Conservation (phyloP, 2,888 invertebrate genomes). For the Choristoneura rosaceana region DNA sequence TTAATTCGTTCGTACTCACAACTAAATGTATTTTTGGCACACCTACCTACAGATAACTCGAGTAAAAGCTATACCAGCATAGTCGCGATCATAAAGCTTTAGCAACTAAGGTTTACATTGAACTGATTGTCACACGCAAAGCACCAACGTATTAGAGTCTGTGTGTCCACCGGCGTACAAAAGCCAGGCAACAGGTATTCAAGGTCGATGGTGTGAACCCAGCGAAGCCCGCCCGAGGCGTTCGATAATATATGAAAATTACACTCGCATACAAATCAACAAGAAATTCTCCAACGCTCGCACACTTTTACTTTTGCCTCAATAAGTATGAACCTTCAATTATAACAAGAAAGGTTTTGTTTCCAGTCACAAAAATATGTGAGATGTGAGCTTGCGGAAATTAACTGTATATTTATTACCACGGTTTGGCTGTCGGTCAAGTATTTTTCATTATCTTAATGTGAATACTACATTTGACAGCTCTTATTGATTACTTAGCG, state of each 20-base stretch:
- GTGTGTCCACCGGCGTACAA: constrained; percentile 1
- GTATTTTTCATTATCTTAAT: constrained; percentile 69
- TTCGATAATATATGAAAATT: constrained; percentile 71
- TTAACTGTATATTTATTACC: constrained; percentile 60
- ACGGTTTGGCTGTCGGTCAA: constrained; percentile 68
- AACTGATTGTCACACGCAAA: not conserved
- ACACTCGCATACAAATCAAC: constrained; percentile 41
- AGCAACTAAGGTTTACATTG: not conserved
- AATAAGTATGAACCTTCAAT: constrained; percentile 15
- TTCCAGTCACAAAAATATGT: not conserved
- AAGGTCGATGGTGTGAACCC: constrained; percentile 19
- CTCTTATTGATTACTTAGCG: constrained; percentile 49
- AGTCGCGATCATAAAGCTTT: not conserved
- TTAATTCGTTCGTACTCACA: too few species aligned
- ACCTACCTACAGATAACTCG: not conserved
- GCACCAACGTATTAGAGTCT: not conserved
- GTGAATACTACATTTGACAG: constrained; percentile 52
- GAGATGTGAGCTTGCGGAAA: constrained; percentile 43
- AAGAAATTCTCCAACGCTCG: constrained; percentile 20
- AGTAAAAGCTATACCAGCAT: not conserved
- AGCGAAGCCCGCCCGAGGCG: constrained; percentile 38
- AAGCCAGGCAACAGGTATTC: constrained; percentile 22
- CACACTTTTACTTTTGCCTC: not conserved
- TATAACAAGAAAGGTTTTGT: constrained; percentile 2
- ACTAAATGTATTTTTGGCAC: too few species aligned